A percentile compares a stretch with the other conserved stretches of the same genome.
Conservation (phyloP, 2,888 invertebrate species). For the Brassicogethes aeneus region DNA sequence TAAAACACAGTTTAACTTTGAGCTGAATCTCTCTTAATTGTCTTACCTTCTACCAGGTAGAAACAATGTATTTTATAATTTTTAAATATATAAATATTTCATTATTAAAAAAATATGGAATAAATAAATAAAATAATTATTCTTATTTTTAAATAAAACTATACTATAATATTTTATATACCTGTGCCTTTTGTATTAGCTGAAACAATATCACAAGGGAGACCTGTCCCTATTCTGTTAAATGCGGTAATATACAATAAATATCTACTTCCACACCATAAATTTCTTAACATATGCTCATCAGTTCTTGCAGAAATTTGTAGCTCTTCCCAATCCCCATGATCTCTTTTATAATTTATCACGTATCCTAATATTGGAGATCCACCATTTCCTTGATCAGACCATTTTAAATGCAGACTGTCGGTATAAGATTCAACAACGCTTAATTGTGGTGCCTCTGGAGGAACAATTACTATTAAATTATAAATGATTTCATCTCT, state of each 20-base stretch:
- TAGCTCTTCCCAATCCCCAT: constrained; percentile 86
- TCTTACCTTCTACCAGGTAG: too few relatives aligned
- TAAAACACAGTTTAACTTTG: too few relatives aligned
- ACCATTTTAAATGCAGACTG: constrained; percentile 69
- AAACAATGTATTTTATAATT: too few relatives aligned
- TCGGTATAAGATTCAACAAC: constrained; percentile 77
- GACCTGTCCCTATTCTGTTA: constrained; percentile 80
- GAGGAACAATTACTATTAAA: constrained; percentile 70
- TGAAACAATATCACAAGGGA: constrained; percentile 81
- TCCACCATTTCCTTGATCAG: constrained; percentile 67
- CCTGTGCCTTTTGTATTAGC: constrained; percentile 75
- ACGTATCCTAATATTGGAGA: constrained; percentile 76
- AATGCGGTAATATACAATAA: constrained; percentile 85
- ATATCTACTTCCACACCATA: constrained; percentile 84
- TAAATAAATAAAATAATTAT: too few relatives aligned
- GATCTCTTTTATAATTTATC: constrained; percentile 82
- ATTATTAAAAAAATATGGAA: too few relatives aligned
- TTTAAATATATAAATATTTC: too few relatives aligned
- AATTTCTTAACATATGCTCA: constrained; percentile 68
- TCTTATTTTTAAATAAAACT: not conserved
- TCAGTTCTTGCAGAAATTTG: constrained; percentile 76
- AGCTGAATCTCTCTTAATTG: too few relatives aligned
- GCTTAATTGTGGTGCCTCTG: constrained; percentile 73
- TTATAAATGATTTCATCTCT: constrained; percentile 75
- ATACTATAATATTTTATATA: constrained; percentile 24